Conservation (phyloP, 2,113 vertebrate genomes). For the Alaudala cheleensis region DNA sequence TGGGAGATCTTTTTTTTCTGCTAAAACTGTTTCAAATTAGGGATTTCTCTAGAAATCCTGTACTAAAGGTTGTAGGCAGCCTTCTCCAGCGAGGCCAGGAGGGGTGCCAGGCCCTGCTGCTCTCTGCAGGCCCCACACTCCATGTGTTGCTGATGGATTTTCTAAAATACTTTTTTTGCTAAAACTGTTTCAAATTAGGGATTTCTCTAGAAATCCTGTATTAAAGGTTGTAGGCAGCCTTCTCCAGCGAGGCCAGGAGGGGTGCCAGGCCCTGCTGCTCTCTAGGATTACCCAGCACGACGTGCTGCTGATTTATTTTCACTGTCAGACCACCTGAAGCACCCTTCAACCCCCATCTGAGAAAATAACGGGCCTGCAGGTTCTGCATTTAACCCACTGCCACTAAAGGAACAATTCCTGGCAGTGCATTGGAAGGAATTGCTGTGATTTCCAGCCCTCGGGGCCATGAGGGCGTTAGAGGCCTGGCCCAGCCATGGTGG, state of each 20-base stretch:
- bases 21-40: neutral
- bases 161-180: no score
- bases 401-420: neutral
- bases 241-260: no score
- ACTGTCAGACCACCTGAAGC: accelerated
- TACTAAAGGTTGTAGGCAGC: neutral
- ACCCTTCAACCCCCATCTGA: neutral
- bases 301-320: accelerated
- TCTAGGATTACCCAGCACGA: no score
- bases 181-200: no score
- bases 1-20: neutral
- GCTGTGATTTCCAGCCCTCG: neutral
- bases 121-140: neutral
- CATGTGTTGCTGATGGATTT: accelerated
- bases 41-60: neutral
- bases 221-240: no score
- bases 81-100: neutral
- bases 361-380: neutral
- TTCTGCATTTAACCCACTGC: neutral
- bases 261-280: no score
- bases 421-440: neutral
- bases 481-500: no score
- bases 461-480: neutral
- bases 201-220: no score
- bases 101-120: neutral